These are phyloP conservation scores for Diogma glabrata DNA, from an alignment of 2,888 invertebrate species.

Conservation along the genomic window DNA sequence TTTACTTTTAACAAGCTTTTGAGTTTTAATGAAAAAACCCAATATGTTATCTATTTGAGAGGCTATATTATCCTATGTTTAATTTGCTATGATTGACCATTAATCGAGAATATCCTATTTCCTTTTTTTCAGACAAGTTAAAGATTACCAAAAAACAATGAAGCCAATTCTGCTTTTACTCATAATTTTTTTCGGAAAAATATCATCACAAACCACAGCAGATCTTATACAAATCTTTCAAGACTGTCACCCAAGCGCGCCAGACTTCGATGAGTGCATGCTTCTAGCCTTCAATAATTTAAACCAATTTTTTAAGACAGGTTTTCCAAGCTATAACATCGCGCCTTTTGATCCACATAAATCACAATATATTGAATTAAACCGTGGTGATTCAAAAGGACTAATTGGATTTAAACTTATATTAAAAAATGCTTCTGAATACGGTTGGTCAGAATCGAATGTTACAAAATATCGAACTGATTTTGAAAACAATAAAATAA, in stretches of 20 bases:
- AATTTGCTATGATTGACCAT: too few species aligned
- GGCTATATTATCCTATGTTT: too few species aligned
- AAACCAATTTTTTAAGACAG: conserved; percentile 56
- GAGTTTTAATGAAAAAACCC: too few species aligned
- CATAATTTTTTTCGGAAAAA: too few species aligned
- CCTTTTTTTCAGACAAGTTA: too few species aligned
- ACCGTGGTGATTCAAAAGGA: conserved; percentile 47
- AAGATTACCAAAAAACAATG: too few species aligned
- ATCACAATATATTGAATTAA: conserved; percentile 51
- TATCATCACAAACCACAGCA: background rate
- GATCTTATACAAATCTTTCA: background rate
- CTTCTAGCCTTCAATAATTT: conserved; percentile 59
- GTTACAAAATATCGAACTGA: conserved; percentile 66
- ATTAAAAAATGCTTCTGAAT: conserved; percentile 61
- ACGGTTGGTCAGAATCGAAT: conserved; percentile 64
- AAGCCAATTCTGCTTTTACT: too few species aligned
- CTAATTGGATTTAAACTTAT: conserved; percentile 57
- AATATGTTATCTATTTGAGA: too few species aligned
- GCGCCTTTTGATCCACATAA: conserved; percentile 70
- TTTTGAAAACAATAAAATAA: conserved; percentile 48
- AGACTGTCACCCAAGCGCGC: background rate
- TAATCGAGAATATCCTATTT: too few species aligned
- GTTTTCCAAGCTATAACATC: conserved; percentile 59
- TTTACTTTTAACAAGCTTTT: too few species aligned
- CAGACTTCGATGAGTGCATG: conserved; percentile 55